These are phyloP conservation scores for Neosilurus hyrtlii DNA, from an alignment of 2,797 vertebrate species.

Conservation along the genomic window DNA sequence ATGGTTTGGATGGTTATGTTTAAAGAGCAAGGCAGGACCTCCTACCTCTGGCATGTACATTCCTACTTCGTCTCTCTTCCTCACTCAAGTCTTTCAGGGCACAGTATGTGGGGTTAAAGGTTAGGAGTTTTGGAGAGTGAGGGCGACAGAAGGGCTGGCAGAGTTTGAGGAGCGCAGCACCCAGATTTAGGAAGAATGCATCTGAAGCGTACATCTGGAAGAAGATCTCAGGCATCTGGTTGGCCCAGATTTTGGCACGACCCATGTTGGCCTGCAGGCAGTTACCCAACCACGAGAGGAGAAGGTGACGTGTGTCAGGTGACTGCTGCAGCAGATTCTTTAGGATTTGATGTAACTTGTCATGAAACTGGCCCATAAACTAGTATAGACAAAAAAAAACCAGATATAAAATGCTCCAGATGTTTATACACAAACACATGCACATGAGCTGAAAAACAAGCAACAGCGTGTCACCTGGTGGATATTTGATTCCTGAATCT, in stretches of 20 bases:
- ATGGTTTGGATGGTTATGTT: background rate
- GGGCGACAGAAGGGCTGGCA: conserved; percentile 98
- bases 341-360: conserved; percentile 92
- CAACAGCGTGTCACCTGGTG: conserved; percentile 80
- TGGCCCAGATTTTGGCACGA: conserved; percentile 96
- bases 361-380: conserved; percentile 97
- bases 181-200: conserved; percentile 94
- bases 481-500: conserved; percentile 95
- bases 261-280: conserved; percentile 92
- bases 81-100: conserved; percentile 89
- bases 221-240: conserved; percentile 98
- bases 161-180: conserved; percentile 87
- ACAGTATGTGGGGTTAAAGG: conserved; percentile 95
- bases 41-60: conserved; percentile 91
- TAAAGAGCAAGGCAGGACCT: background rate
- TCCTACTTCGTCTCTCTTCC: conserved; percentile 87
- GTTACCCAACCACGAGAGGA: conserved; percentile 93
- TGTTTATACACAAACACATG: background rate
- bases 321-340: conserved; percentile 93
- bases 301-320: conserved; percentile 87
- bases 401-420: background rate
- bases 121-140: conserved; percentile 85
- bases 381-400: conserved; percentile 59
- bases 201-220: conserved; percentile 96
- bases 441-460: background rate